These are phyloP conservation scores for Drosophila prosaltans DNA, from an alignment of 1,140 invertebrate species.

Conservation along the genomic window DNA sequence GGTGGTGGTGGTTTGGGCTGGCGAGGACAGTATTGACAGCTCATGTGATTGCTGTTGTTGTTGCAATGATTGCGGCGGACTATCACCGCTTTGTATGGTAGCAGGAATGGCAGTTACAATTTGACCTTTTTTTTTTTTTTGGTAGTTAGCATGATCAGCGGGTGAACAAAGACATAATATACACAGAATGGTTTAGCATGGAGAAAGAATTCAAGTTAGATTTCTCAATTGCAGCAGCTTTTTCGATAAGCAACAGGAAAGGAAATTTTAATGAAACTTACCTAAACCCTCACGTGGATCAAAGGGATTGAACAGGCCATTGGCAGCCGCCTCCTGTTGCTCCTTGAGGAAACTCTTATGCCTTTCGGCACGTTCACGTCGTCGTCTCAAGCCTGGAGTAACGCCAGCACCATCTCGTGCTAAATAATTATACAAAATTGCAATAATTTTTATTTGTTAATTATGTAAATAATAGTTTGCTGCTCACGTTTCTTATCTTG, in stretches of 20 bases:
- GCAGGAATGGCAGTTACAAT: constrained; percentile 81
- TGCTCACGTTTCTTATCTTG: constrained; percentile 68
- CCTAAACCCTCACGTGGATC: constrained; percentile 84
- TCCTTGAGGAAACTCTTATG: constrained; percentile 92
- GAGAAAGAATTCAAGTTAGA: constrained; percentile 72
- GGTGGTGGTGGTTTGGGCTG: constrained; percentile 37
- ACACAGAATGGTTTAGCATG: constrained; percentile 42
- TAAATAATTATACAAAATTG: not conserved
- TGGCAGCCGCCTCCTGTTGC: constrained; percentile 88
- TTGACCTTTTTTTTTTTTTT: constrained; percentile 64
- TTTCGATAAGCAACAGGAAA: no score
- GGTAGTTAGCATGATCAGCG: constrained; percentile 70
- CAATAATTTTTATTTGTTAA: no score
- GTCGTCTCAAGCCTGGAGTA: constrained; percentile 88
- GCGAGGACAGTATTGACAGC: constrained; percentile 37
- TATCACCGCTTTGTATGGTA: constrained; percentile 75
- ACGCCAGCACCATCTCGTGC: constrained; percentile 85
- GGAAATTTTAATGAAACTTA: constrained; percentile 39
- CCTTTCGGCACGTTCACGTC: constrained; percentile 90
- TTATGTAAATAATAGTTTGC: no score
- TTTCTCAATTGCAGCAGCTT: constrained; percentile 46
- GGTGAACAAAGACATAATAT: constrained; percentile 62
- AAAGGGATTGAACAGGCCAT: constrained; percentile 83
- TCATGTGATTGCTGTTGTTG: constrained; percentile 23
- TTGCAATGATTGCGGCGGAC: constrained; percentile 75